Evolutionary conservation across 2,113 vertebrate genomes (phyloP).

Genomic region (Psittacula cyanocephala): DNA sequence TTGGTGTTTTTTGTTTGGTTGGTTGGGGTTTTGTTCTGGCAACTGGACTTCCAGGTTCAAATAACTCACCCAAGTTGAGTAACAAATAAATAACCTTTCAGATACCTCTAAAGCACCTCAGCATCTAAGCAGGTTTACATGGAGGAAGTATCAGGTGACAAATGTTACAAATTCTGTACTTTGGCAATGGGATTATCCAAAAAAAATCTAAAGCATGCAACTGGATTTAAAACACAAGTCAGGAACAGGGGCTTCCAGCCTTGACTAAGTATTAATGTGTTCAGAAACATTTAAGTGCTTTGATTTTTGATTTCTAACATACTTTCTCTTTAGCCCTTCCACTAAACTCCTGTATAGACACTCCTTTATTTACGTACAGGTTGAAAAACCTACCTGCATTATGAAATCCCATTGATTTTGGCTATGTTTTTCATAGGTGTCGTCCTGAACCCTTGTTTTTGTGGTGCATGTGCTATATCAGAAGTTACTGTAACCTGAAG

Average conservation of each 20-base stretch:
- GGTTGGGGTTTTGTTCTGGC: background rate
- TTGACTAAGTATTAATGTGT: background rate
- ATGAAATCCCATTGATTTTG: constrained; percentile 24
- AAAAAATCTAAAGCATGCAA: background rate
- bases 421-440: background rate
- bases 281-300: background rate
- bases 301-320: background rate
- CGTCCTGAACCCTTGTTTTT: background rate
- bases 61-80: background rate
- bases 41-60: background rate
- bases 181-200: background rate
- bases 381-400: background rate
- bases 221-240: background rate
- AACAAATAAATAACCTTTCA: background rate
- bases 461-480: background rate
- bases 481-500: background rate
- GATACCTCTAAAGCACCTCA: background rate
- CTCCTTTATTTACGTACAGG: constrained; percentile 17
- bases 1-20: accelerated
- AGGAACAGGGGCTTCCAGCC: background rate
- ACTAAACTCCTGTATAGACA: background rate
- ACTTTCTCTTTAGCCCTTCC: background rate
- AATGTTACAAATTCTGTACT: background rate
- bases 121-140: background rate
- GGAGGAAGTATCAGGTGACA: background rate